Percentiles rank a stretch among this genome's conserved stretches.
Conservation (phyloP, 2,888 invertebrate genomes). For the Anoncus sp. region DNA sequence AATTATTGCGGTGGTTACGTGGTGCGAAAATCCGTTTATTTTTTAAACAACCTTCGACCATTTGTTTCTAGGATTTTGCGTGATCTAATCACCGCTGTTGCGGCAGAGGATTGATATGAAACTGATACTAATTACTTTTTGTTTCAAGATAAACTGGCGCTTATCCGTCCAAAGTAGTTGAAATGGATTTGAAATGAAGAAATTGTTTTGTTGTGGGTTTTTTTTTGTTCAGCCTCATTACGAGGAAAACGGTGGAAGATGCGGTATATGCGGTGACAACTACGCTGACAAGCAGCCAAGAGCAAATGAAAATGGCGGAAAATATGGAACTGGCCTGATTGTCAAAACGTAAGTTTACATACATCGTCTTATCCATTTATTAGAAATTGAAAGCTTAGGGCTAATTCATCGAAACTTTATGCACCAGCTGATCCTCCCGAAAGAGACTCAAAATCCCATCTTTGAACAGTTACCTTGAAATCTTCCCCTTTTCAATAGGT, state of each 20-base stretch:
- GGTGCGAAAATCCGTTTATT: too few relatives aligned
- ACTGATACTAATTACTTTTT: too few relatives aligned
- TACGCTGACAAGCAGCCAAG: constrained; percentile 83
- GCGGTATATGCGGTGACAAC: constrained; percentile 86
- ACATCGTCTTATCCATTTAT: background rate
- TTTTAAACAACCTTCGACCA: too few relatives aligned
- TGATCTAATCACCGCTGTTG: too few relatives aligned
- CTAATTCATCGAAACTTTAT: too few relatives aligned
- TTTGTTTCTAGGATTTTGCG: too few relatives aligned
- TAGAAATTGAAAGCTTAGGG: too few relatives aligned
- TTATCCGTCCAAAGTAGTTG: background rate
- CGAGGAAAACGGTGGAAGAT: constrained; percentile 82
- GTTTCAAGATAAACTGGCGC: background rate
- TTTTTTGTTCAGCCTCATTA: constrained; percentile 80
- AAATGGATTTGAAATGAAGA: background rate
- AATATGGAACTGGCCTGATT: constrained; percentile 84
- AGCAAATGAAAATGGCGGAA: constrained; percentile 85
- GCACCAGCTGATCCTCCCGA: too few relatives aligned
- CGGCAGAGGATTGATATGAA: background rate
- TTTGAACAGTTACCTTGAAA: too few relatives aligned
- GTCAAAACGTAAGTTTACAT: constrained; percentile 79
- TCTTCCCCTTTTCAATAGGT: too few relatives aligned
- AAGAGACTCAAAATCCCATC: too few relatives aligned
- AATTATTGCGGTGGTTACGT: constrained; percentile 85
- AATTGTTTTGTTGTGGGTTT: background rate